These are phyloP conservation scores for Dendroctonus ponderosae DNA, from an alignment of 1,140 invertebrate genomes.

Conservation along the genomic window DNA sequence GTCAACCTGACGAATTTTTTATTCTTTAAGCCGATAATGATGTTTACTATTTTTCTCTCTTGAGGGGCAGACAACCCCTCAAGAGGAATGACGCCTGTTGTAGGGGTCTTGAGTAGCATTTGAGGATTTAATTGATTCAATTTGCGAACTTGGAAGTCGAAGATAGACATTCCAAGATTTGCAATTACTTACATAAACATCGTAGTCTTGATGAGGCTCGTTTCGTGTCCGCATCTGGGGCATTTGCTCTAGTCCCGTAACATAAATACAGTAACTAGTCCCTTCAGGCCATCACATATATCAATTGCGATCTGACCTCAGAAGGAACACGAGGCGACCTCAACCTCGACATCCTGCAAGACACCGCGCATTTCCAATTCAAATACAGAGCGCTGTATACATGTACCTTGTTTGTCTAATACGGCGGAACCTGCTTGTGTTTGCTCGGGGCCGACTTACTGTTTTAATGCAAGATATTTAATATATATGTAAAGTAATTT, in stretches of 20 bases:
- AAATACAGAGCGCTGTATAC: constrained; percentile 29
- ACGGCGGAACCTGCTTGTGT: constrained; percentile 9
- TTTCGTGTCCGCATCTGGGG: constrained; percentile 1
- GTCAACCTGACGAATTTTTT: no score
- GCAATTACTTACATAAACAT: no score
- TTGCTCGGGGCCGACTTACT: constrained; percentile 10
- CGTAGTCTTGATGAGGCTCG: no score
- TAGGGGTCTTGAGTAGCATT: no score
- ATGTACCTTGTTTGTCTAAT: constrained; percentile 39
- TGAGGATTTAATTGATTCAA: no score
- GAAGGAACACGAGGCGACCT: constrained; percentile 20
- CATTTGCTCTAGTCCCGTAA: neutral
- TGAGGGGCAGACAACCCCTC: no score
- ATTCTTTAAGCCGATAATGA: no score
- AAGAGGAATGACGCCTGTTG: no score
- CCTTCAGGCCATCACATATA: constrained; percentile 7
- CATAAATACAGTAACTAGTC: constrained; percentile 1
- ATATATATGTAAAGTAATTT: constrained; percentile 22
- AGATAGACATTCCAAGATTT: no score
- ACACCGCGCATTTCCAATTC: constrained; percentile 37
- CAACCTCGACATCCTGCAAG: constrained; percentile 12
- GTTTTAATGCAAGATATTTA: constrained; percentile 17
- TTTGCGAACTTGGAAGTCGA: no score
- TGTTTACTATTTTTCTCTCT: no score
- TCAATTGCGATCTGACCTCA: constrained; percentile 17